phyloP scores from a whole-genome alignment of 2,888 invertebrate species.

The Temnothorax unifasciatus region DNA sequence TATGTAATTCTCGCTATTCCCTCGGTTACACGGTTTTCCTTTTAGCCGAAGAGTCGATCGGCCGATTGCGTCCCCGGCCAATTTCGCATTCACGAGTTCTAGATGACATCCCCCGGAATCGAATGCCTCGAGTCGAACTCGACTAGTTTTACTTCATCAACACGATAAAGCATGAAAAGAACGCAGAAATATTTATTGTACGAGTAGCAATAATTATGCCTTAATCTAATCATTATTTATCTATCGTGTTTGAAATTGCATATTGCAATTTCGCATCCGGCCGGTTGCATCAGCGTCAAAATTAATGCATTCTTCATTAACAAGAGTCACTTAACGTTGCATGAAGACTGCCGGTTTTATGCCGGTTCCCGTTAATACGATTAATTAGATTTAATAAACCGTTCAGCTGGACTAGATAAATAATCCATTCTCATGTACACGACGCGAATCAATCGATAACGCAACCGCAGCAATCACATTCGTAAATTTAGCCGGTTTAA shows the following conservation, averaged over 20 bases:
- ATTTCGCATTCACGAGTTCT: slow-evolving; percentile 44
- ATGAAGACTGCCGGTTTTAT: slow-evolving; percentile 35
- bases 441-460: slow-evolving; percentile 41
- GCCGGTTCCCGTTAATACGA: slow-evolving; percentile 5
- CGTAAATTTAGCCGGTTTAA: slow-evolving; percentile 48
- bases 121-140: background rate
- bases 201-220: background rate
- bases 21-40: slow-evolving; percentile 46
- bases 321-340: slow-evolving; percentile 28
- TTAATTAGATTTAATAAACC: slow-evolving; percentile 47
- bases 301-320: slow-evolving; percentile 40
- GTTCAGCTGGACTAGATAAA: slow-evolving; percentile 24
- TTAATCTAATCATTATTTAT: slow-evolving; percentile 19
- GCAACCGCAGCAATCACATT: slow-evolving; percentile 31
- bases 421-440: slow-evolving; percentile 30
- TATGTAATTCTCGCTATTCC: slow-evolving; percentile 55
- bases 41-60: slow-evolving; percentile 49
- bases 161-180: background rate
- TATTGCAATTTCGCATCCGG: slow-evolving; percentile 20
- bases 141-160: background rate
- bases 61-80: slow-evolving; percentile 15
- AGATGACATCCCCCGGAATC: slow-evolving; percentile 8
- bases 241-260: background rate
- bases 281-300: slow-evolving; percentile 7
- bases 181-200: background rate